Percentiles rank a stretch among this genome's conserved stretches.
Conservation (phyloP, 2,888 invertebrate species). For the Nomada hirtipes region DNA sequence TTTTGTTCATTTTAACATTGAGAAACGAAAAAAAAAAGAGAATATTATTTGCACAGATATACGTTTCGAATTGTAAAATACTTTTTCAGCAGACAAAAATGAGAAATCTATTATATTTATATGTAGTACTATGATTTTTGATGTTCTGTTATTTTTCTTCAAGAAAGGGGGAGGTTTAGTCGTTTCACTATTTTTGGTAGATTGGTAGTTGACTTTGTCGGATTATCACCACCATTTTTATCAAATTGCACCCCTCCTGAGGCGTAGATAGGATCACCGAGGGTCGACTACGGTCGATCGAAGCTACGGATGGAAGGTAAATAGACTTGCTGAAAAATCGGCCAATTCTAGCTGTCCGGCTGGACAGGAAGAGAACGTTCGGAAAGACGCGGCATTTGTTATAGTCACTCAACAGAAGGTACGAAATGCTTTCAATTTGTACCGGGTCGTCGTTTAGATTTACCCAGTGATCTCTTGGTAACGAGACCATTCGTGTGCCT, state of each 20-base stretch:
- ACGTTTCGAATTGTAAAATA: too few species aligned
- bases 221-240: conserved; percentile 52
- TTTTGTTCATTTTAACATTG: background rate
- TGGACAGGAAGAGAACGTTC: conserved; percentile 37
- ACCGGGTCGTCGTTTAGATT: conserved; percentile 55
- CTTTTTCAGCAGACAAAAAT: too few species aligned
- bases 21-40: background rate
- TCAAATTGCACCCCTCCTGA: conserved; percentile 57
- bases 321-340: conserved; percentile 71
- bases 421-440: conserved; percentile 74
- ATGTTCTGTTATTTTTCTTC: background rate
- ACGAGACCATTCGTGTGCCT: conserved; percentile 7
- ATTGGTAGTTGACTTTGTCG: background rate
- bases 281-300: conserved; percentile 37
- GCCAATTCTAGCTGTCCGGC: conserved; percentile 53
- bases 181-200: background rate
- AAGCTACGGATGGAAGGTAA: conserved; percentile 62
- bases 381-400: conserved; percentile 52
- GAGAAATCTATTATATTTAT: background rate
- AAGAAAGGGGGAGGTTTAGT: background rate
- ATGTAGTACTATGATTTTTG: background rate
- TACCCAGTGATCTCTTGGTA: conserved; percentile 27
- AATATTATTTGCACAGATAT: too few species aligned
- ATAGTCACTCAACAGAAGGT: conserved; percentile 50
- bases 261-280: conserved; percentile 35